Percentiles rank a stretch among this genome's conserved stretches.
phyloP scores from a whole-genome alignment of 2,888 invertebrate species.

The Tachystola acroxantha region DNA sequence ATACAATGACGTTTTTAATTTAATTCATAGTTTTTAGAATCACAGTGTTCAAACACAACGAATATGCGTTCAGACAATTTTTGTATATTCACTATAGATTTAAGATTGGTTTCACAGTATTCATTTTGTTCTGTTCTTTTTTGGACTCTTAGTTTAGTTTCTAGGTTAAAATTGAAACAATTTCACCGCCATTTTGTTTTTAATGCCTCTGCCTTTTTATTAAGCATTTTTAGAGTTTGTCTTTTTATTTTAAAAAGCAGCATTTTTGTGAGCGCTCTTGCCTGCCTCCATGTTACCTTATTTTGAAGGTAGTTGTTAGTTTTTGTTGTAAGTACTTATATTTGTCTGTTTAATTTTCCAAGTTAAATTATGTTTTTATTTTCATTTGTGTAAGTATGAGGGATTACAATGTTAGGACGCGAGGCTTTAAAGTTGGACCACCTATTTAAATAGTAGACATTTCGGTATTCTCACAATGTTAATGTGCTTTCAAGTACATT shows the following conservation, averaged over 20 bases:
- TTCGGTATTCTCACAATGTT: constrained; percentile 19
- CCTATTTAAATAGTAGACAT: constrained; percentile 37
- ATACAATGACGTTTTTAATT: constrained; percentile 7
- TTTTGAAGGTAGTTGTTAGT: constrained; percentile 33
- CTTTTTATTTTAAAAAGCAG: constrained; percentile 23
- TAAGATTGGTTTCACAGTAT: constrained; percentile 58
- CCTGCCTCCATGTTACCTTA: constrained; percentile 51
- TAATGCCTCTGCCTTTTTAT: constrained; percentile 50
- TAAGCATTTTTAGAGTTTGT: constrained; percentile 23
- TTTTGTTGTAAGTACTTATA: constrained; percentile 42
- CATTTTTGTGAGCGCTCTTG: constrained; percentile 50
- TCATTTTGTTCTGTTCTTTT: constrained; percentile 32
- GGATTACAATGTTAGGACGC: constrained; percentile 29
- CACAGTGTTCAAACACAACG: constrained; percentile 61
- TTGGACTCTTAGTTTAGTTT: constrained; percentile 36
- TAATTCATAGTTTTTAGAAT: constrained; percentile 25
- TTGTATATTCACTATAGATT: constrained; percentile 48
- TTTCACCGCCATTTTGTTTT: constrained; percentile 37
- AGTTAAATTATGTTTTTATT: constrained; percentile 24
- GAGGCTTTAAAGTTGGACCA: constrained; percentile 57
- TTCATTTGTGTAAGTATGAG: constrained; percentile 26
- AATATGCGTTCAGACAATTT: constrained; percentile 43
- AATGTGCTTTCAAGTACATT: constrained; percentile 24
- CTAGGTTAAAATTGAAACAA: constrained; percentile 29
- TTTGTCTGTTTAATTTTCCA: constrained; percentile 23